Evolutionary conservation across 1,140 invertebrate genomes (phyloP).

Genomic region (Zophobas atratus): DNA sequence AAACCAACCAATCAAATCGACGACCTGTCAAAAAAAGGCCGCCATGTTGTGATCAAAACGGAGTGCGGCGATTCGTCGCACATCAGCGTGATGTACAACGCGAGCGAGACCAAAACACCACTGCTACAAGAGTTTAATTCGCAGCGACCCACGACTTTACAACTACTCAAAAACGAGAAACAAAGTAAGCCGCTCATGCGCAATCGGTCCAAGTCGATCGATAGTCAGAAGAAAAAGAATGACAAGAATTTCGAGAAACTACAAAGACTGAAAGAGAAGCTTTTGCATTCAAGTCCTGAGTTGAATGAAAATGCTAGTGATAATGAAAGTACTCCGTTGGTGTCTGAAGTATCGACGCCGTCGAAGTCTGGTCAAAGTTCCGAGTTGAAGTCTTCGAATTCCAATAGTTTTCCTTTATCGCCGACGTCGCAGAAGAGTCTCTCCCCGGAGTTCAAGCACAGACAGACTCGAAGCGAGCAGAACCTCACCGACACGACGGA

Average conservation of each 20-base stretch:
- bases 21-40: constrained; percentile 51
- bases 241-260: constrained; percentile 66
- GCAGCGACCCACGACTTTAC: constrained; percentile 58
- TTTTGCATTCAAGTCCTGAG: constrained; percentile 66
- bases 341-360: constrained; percentile 66
- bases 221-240: constrained; percentile 56
- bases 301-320: constrained; percentile 64
- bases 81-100: constrained; percentile 59
- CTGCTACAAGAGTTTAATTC: constrained; percentile 51
- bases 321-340: constrained; percentile 68
- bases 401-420: constrained; percentile 61
- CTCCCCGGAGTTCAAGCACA: constrained; percentile 55
- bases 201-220: constrained; percentile 65
- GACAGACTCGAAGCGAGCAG: constrained; percentile 53
- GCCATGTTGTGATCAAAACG: constrained; percentile 64
- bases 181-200: constrained; percentile 48
- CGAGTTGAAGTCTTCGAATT: constrained; percentile 59
- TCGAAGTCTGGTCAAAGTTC: constrained; percentile 60
- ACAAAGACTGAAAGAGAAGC: constrained; percentile 67
- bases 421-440: constrained; percentile 59
- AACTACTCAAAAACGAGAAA: constrained; percentile 55
- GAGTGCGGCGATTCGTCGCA: constrained; percentile 50
- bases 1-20: constrained; percentile 48
- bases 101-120: constrained; percentile 40
- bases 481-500: constrained; percentile 55